Evolutionary conservation across 2,888 invertebrate species (phyloP).

Genomic region (Salticus scenicus): DNA sequence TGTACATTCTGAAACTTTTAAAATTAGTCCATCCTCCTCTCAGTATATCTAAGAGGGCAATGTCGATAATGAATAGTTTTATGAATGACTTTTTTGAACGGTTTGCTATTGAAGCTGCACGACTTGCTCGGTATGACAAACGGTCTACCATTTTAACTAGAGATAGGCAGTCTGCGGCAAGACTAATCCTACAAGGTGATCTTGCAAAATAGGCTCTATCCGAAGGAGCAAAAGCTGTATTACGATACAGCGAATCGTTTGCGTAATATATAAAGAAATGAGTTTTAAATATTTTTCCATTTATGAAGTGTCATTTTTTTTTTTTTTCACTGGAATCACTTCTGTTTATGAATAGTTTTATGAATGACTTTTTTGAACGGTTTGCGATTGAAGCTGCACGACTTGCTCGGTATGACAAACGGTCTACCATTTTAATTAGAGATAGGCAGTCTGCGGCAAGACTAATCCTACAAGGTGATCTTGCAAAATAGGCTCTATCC

Average conservation of each 20-base stretch:
- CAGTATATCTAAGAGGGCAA: constrained; percentile 23
- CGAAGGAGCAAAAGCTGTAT: constrained; percentile 30
- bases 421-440: constrained; percentile 1
- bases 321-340: no score
- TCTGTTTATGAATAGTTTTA: no score
- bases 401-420: background rate
- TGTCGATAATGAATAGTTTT: constrained; percentile 39
- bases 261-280: no score
- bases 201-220: constrained; percentile 19
- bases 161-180: constrained; percentile 24
- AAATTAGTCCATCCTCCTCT: constrained; percentile 20
- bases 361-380: constrained; percentile 28
- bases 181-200: constrained; percentile 20
- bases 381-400: constrained; percentile 17
- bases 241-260: constrained; percentile 14
- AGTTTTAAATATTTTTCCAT: no score
- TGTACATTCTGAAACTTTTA: no score
- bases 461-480: constrained; percentile 19
- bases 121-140: background rate
- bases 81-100: constrained; percentile 30
- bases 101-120: constrained; percentile 17
- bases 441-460: constrained; percentile 26
- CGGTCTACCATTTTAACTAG: constrained; percentile 6
- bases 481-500: constrained; percentile 19
- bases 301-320: no score